Evolutionary conservation across 1,140 invertebrate genomes (phyloP), one percentile per base, ranked within the genome.

Genomic region (Tetragonula clypearis): DNA sequence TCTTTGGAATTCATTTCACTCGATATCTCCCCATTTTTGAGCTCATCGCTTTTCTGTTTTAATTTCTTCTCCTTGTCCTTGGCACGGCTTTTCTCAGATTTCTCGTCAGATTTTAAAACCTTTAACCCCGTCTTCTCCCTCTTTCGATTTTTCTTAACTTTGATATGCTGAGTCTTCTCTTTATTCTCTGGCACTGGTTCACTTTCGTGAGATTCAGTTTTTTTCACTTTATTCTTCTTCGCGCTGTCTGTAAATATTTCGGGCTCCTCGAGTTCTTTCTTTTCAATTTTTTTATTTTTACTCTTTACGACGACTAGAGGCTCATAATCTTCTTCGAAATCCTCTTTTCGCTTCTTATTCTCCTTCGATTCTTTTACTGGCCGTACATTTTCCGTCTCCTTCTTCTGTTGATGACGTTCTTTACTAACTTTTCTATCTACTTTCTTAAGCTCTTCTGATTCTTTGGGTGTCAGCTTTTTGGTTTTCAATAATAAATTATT

Each of bases 201-300:
- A 73, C 94, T 94, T 5, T 95, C 89, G 88, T 92, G 75, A 91
- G 94, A 88, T 90, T 95, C 88, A 6, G 90, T 80, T 85, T 93
- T 95, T 92, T 88, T 95, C 90, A 87, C 86, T 90, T 91, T 96
- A 91, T 66, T 95, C 91, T 91, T 96, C 94, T 87, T 95, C 88
- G 92, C 92, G 92, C 91, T 95, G 93, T 95, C 95, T 82, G 91
- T 95, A 92, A 89, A 92, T 92, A 91, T 95, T 87, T 94, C 95
- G 90, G 92, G 92, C 93, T 94, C 95, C 92, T 93, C 95, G 23
- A 72, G 88, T 79, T 92, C 92, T 72, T 93, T 94, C 75, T 94
- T 95, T 55, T 93, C 93, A 26, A 92, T 93, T 82, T 94, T 94
- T 41, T 92, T 92, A 88, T 85, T 95, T 85, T 94, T 95, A 71